Base-by-base conservation (phyloP, 1,140 invertebrate species). In the Drosophila ironensis region DNA sequence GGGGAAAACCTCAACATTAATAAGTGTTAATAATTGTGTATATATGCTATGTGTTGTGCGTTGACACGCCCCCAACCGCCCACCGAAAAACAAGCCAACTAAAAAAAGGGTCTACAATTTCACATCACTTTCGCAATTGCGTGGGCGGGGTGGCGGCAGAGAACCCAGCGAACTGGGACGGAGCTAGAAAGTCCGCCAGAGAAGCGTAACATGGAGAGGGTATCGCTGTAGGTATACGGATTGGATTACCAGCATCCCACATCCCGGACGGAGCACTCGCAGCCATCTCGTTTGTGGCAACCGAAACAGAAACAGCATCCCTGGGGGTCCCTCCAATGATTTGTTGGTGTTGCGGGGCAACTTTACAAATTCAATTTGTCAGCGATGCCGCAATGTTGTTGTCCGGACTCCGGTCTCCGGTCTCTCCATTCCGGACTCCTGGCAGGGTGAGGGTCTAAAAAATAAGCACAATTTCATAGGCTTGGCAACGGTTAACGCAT, bases 1-100 rank as follows among this genome's bases (percentile, higher is more conserved):
- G n/a, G n/a, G n/a, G n/a, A 40, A 82, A 84, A 84, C 78, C 80
- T 84, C 78, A 84, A 86, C 78, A 86, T 86, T 84, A 86, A 84
- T 84, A 84, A 84, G 78, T 84, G 78, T 86, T 84, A 84, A 84
- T 84, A 84, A 86, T 86, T 86, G 78, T 78, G 57, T 59, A 27
- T 56, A 25, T 71, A 67, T 37, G 47, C 30, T 33, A 33, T 35
- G 53, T 47, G 57, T 76, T 51, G 27, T 63, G 57, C 41, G 14
- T 19, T 54, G 78, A 50, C 80, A 77, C 80, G 63, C 73, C 63
- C 53, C 41, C 48, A n/a, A 20, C 30, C 77, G 41, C 54, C 56
- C 56, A 42, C 9, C 27, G 3, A 11, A 33, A 11, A 5, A 12
- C n/a, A 11, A 11, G 8, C 11, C 11, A 33, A 33, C 11, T 12